Percentiles rank a stretch among this genome's conserved stretches.
Conservation (phyloP, 92 coral and sea anemone genomes). For the Anthopleura xanthogrammica region DNA sequence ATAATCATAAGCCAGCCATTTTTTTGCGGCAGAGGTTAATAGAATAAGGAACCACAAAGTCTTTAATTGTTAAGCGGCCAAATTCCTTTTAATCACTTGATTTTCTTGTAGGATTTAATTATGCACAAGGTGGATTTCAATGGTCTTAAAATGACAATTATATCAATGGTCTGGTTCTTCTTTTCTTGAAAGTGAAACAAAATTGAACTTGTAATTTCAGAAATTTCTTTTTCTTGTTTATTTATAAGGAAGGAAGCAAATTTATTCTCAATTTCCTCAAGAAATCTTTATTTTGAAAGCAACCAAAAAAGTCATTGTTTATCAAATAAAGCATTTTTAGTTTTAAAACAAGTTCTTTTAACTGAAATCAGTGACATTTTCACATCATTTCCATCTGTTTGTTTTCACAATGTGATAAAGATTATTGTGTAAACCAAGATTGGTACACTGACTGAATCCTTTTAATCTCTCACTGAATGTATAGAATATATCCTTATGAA, state of each 20-base stretch:
- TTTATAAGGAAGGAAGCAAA: background rate
- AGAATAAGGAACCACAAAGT: conserved; percentile 45
- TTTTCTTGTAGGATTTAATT: conserved; percentile 36
- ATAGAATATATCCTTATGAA: background rate
- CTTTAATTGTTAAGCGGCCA: conserved; percentile 40
- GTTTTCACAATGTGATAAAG: background rate
- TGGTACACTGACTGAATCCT: background rate
- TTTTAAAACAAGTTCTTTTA: background rate
- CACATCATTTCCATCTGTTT: background rate
- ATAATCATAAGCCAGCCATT: conserved; percentile 34
- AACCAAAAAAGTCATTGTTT: background rate
- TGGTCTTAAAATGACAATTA: conserved; percentile 32
- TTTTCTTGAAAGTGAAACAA: conserved; percentile 9
- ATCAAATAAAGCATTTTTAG: background rate
- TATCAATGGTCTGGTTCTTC: conserved; percentile 14
- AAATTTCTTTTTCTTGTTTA: background rate
- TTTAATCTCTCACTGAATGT: background rate
- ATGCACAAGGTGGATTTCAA: conserved; percentile 33
- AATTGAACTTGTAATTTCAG: conserved; percentile 8
- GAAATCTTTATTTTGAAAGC: background rate
- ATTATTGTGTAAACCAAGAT: background rate
- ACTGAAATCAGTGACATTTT: background rate
- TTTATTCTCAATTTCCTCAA: background rate
- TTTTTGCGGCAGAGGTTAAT: conserved; percentile 40
- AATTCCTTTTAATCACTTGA: conserved; percentile 46